A percentile compares a stretch with the other conserved stretches of the same genome.
These are phyloP conservation scores for Armadillidium nasatum DNA, from an alignment of 1,140 invertebrate genomes.

Conservation along the genomic window DNA sequence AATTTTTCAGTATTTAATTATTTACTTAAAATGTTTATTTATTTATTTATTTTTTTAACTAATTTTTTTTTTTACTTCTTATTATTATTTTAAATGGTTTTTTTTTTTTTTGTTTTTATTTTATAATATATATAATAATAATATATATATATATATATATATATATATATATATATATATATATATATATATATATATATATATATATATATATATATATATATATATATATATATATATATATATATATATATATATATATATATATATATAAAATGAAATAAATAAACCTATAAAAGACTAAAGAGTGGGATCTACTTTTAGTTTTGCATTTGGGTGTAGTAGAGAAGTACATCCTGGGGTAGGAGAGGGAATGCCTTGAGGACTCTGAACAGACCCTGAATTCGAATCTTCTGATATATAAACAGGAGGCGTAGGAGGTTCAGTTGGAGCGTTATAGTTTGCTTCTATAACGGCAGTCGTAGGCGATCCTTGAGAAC, in stretches of 20 bases:
- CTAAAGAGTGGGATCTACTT: background rate
- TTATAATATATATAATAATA: no score
- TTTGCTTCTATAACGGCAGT: background rate
- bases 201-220: constrained; percentile 10
- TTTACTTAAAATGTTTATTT: no score
- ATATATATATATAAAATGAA: background rate
- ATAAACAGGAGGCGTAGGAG: background rate
- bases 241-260: constrained; percentile 15
- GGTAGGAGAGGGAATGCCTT: background rate
- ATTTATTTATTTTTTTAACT: no score
- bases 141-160: no score
- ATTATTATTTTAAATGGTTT: no score
- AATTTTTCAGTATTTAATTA: no score
- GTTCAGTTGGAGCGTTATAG: background rate
- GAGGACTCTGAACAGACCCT: constrained; percentile 3
- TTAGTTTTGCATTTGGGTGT: constrained; percentile 5
- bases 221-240: constrained; percentile 15
- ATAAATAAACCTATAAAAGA: background rate
- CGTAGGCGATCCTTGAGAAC: background rate
- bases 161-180: background rate
- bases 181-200: constrained; percentile 14
- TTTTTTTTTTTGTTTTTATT: no score
- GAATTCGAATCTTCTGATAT: background rate
- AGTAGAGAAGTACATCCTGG: background rate
- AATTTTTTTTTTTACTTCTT: no score